Evolutionary conservation across 2,888 invertebrate genomes (phyloP).

Genomic region (Sthenelais limicola): DNA sequence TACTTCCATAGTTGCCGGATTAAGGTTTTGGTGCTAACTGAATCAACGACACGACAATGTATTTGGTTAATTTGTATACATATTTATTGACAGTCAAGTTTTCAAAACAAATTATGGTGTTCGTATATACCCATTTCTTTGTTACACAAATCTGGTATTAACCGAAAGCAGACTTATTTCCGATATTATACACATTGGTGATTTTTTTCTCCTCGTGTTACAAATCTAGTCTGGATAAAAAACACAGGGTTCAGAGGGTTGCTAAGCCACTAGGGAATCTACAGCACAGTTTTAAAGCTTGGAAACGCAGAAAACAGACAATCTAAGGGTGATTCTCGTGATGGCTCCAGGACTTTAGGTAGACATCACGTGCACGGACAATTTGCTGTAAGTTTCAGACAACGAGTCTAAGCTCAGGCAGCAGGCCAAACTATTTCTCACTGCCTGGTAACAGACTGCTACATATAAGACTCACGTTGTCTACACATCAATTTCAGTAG

Average conservation of each 20-base stretch:
- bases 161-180: conserved; percentile 39
- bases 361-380: too few relatives aligned
- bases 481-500: too few relatives aligned
- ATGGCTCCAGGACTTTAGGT: too few relatives aligned
- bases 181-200: conserved; percentile 37
- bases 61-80: conserved; percentile 29
- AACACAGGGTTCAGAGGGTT: conserved; percentile 27
- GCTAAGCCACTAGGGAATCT: conserved; percentile 34
- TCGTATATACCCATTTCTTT: conserved; percentile 37
- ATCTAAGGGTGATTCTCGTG: too few relatives aligned
- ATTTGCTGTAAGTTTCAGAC: too few relatives aligned
- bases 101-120: conserved; percentile 39
- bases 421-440: too few relatives aligned
- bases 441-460: too few relatives aligned
- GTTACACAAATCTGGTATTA: conserved; percentile 39
- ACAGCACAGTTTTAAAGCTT: conserved; percentile 21
- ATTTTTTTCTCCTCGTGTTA: conserved; percentile 28
- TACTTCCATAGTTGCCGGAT: too few relatives aligned
- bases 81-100: conserved; percentile 40
- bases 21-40: too few relatives aligned
- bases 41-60: too few relatives aligned
- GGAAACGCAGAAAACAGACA: conserved; percentile 36
- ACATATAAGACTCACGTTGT: too few relatives aligned
- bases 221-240: conserved; percentile 36
- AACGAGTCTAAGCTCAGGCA: too few relatives aligned